These are phyloP conservation scores for Synergus gifuensis DNA, from an alignment of 2,888 invertebrate species.

Conservation along the genomic window DNA sequence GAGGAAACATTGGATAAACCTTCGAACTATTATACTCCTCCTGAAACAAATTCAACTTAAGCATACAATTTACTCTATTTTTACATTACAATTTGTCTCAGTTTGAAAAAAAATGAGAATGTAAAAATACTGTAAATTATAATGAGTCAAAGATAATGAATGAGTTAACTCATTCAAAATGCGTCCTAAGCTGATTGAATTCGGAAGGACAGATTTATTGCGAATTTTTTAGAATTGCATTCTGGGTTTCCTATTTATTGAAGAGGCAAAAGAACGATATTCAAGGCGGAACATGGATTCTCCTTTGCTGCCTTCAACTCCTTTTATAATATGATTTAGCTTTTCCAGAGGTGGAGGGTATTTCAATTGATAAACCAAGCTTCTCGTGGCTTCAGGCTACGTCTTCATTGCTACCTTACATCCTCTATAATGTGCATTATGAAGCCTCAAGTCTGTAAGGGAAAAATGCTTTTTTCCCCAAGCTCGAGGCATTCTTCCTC, in stretches of 20 bases:
- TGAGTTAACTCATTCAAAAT: no score
- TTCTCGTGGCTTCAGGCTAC: slow-evolving; percentile 22
- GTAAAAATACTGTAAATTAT: no score
- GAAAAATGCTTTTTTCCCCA: slow-evolving; percentile 4
- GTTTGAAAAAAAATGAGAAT: no score
- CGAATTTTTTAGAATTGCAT: no score
- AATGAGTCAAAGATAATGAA: no score
- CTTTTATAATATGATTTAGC: slow-evolving; percentile 50
- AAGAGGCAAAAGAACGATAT: background rate
- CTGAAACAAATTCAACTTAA: slow-evolving; percentile 79
- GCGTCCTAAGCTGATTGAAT: no score
- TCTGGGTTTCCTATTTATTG: background rate
- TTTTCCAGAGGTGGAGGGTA: slow-evolving; percentile 35
- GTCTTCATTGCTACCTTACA: slow-evolving; percentile 14
- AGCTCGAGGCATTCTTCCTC: background rate
- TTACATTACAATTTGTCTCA: background rate
- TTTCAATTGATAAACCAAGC: slow-evolving; percentile 27
- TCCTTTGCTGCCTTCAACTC: slow-evolving; percentile 25
- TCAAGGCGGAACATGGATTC: slow-evolving; percentile 3
- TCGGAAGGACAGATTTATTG: no score
- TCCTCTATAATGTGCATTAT: slow-evolving; percentile 31
- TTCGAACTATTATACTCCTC: slow-evolving; percentile 94
- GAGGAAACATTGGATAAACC: slow-evolving; percentile 94
- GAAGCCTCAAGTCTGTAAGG: slow-evolving; percentile 35
- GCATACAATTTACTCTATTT: background rate